Evolutionary conservation across 1,140 invertebrate genomes (phyloP).

Genomic region (Drosophila subobscura): DNA sequence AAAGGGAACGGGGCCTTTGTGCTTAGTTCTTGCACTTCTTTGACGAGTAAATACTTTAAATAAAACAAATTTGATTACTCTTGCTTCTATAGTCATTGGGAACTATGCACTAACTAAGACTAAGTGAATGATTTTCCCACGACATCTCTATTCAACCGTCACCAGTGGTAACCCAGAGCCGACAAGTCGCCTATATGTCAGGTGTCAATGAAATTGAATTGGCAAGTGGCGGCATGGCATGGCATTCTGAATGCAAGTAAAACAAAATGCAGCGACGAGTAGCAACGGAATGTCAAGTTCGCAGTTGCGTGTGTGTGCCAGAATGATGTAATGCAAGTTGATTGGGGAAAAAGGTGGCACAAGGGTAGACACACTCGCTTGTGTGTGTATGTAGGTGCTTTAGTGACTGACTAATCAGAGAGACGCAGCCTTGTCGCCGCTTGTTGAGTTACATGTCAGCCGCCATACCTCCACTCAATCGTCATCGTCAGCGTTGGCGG

Average conservation of each 20-base stretch:
- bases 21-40: too few species aligned
- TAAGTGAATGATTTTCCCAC: neutral
- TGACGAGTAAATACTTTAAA: too few species aligned
- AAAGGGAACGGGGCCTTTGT: constrained; percentile 2
- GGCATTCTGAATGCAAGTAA: constrained; percentile 38
- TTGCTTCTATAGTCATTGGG: too few species aligned
- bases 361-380: neutral
- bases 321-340: constrained; percentile 43
- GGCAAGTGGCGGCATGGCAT: neutral
- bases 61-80: too few species aligned
- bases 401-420: constrained; percentile 70
- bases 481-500: constrained; percentile 44
- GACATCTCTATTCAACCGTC: too few species aligned
- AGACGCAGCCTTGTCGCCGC: constrained; percentile 53
- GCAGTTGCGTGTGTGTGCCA: constrained; percentile 48
- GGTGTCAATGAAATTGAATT: constrained; percentile 44
- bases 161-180: too few species aligned
- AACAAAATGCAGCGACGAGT: constrained; percentile 31
- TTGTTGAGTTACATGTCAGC: constrained; percentile 15
- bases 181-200: neutral
- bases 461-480: constrained; percentile 20
- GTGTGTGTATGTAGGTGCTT: constrained; percentile 27
- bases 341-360: neutral
- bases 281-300: constrained; percentile 70
- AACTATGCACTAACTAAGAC: too few species aligned